A percentile compares a stretch with the other conserved stretches of the same genome.
These are phyloP conservation scores for Hydrozoanthus tunicans DNA, from an alignment of 64 coral and sea anemone genomes.

Conservation along the genomic window DNA sequence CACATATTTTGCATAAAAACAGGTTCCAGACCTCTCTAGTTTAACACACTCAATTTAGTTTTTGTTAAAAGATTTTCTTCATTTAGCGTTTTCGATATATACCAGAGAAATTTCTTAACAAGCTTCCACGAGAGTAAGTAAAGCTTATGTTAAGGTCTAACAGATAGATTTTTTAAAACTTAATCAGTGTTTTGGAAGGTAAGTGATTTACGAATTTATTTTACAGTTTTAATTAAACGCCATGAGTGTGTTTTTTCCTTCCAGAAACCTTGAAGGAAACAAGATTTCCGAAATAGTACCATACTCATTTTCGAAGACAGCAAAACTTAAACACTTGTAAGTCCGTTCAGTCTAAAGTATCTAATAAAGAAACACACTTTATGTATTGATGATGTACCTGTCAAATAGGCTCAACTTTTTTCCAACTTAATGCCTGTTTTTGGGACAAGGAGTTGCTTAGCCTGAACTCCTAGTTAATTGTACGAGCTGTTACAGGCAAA, in stretches of 20 bases:
- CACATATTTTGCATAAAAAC: too few species aligned
- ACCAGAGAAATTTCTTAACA: neutral
- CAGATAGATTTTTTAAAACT: too few species aligned
- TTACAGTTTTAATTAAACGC: neutral
- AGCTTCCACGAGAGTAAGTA: neutral
- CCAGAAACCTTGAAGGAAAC: slow-evolving; percentile 70
- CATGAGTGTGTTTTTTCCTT: slow-evolving; percentile 10
- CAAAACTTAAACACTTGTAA: slow-evolving; percentile 65
- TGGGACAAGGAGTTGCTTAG: too few species aligned
- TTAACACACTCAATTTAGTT: neutral
- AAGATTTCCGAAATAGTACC: slow-evolving; percentile 56
- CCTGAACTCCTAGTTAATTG: too few species aligned
- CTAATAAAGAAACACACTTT: neutral
- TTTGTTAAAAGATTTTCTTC: neutral
- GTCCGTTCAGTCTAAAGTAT: slow-evolving; percentile 8
- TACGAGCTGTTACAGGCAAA: too few species aligned
- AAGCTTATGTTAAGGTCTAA: neutral
- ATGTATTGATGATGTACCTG: neutral
- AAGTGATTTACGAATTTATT: too few species aligned
- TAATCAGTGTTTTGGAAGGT: too few species aligned
- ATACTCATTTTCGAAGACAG: slow-evolving; percentile 59
- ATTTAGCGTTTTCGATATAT: neutral
- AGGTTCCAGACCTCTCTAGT: too few species aligned
- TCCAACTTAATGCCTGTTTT: too few species aligned
- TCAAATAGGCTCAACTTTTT: neutral